Evolutionary conservation across 2,797 vertebrate genomes (phyloP).

Genomic region (Leptatherina wallacei): DNA sequence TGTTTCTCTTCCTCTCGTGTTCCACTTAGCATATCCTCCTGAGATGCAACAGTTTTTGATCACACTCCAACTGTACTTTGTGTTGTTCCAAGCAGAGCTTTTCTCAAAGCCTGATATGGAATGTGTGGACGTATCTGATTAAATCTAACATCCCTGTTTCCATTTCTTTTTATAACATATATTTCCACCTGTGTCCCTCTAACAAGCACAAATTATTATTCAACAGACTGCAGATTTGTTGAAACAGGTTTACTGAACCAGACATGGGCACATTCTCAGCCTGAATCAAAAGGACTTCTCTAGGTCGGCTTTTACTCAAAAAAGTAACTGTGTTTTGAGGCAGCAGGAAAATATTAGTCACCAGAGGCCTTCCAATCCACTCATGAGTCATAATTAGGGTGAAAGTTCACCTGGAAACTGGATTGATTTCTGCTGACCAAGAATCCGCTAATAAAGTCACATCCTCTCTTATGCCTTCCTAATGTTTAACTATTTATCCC

Average conservation of each 20-base stretch:
- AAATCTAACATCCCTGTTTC: slow-evolving; percentile 5
- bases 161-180: not conserved
- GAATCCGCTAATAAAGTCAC: slow-evolving; percentile 6
- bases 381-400: slow-evolving; percentile 24
- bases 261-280: not conserved
- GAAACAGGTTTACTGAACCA: not conserved
- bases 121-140: slow-evolving; percentile 10
- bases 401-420: slow-evolving; percentile 25
- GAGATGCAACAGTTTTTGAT: slow-evolving; percentile 1
- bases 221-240: not conserved
- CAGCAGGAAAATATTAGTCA: slow-evolving; percentile 28
- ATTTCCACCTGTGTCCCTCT: not conserved
- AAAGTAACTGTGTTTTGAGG: not conserved
- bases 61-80: slow-evolving; percentile 7
- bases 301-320: slow-evolving; percentile 9
- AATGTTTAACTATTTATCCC: slow-evolving; percentile 31
- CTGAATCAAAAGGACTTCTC: not conserved
- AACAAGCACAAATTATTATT: not conserved
- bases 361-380: slow-evolving; percentile 4
- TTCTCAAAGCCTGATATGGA: slow-evolving; percentile 16
- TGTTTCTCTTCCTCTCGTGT: not conserved
- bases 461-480: slow-evolving; percentile 1
- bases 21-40: slow-evolving; percentile 19
- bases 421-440: slow-evolving; percentile 23
- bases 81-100: not conserved